Base-by-base conservation (phyloP, 2,113 vertebrate species). In the Thymallus thymallus region DNA sequence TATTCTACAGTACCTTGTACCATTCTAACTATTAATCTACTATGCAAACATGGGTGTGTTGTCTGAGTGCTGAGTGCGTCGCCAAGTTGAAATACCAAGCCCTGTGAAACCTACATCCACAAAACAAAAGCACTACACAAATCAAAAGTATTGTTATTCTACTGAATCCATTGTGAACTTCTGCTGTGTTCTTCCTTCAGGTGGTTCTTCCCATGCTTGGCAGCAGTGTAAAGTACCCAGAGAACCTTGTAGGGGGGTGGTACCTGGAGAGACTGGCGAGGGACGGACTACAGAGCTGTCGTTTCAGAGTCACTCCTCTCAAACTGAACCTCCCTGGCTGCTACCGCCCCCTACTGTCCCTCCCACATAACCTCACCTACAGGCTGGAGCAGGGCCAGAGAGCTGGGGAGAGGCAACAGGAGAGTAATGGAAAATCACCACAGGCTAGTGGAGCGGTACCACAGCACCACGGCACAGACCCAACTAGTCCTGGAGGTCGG, bases 141-240 rank as follows among this genome's bases (percentile, higher is more conserved):
- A 18, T 51, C 48, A 51, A 4, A 5, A 18, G 48, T 16, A 0
- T 4, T 51, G 5, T 18, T 16, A 51, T 51, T 51, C 3, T 18
- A 51, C 18, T 18, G 14, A 51, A 51, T 51, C 14, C 14, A 51
- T 51, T 18, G 48, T 51, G 5, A 7, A 23, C n/a, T 26, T 22
- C 22, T 66, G 3, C 9, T 29, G 9, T 13, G 9, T 71, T 7
- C 70, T 0, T 2, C 48, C 4, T 32, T 69, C 85, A 99, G 97
- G 95, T 99, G 22, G 90, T 98, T 77, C 92, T 99, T 62, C 97
- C 97, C 1, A 94, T 98, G 92, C 95, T 94, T 73, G 97, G 97
- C 45, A 95, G 96, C 82, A 96, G 88, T 1, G 89, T 96, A 80
- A 94, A 91, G 62, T 98, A 97, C 89, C 97, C 97, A 2, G 90